Percentiles rank a stretch among this genome's conserved stretches.
Evolutionary conservation across 2,888 invertebrate species (phyloP).

Genomic region (Macrophya alboannulata): DNA sequence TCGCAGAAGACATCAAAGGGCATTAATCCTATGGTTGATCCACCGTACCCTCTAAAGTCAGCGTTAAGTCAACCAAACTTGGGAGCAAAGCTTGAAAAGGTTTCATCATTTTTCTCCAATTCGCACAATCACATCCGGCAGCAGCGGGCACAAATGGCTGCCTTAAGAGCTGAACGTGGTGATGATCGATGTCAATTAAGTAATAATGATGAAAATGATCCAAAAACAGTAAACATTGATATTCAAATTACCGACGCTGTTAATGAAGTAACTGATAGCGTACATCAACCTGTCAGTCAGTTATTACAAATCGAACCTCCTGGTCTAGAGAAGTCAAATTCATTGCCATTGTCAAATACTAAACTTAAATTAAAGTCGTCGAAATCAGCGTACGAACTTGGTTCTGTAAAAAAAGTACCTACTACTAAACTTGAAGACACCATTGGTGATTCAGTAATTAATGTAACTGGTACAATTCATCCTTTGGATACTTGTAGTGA

Average conservation of each 20-base stretch:
- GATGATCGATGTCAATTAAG: conserved; percentile 68
- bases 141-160: conserved; percentile 82
- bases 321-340: conserved; percentile 74
- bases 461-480: conserved; percentile 80
- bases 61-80: conserved; percentile 79
- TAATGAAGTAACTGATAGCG: conserved; percentile 63
- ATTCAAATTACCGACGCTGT: conserved; percentile 78
- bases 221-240: conserved; percentile 77
- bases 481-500: conserved; percentile 89
- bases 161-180: conserved; percentile 73
- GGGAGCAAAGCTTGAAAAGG: conserved; percentile 76
- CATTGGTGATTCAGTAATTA: conserved; percentile 79
- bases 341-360: conserved; percentile 73
- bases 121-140: conserved; percentile 87
- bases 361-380: conserved; percentile 75
- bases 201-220: conserved; percentile 76
- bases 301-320: conserved; percentile 69
- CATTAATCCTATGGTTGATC: conserved; percentile 78
- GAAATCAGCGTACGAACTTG: conserved; percentile 77
- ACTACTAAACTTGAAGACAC: conserved; percentile 79
- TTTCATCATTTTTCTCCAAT: conserved; percentile 84
- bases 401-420: conserved; percentile 77
- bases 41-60: conserved; percentile 77
- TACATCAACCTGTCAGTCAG: conserved; percentile 64
- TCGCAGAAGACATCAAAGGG: conserved; percentile 75